These are phyloP conservation scores for Periophthalmus magnuspinnatus DNA, from an alignment of 2,797 vertebrate genomes.

Conservation along the genomic window DNA sequence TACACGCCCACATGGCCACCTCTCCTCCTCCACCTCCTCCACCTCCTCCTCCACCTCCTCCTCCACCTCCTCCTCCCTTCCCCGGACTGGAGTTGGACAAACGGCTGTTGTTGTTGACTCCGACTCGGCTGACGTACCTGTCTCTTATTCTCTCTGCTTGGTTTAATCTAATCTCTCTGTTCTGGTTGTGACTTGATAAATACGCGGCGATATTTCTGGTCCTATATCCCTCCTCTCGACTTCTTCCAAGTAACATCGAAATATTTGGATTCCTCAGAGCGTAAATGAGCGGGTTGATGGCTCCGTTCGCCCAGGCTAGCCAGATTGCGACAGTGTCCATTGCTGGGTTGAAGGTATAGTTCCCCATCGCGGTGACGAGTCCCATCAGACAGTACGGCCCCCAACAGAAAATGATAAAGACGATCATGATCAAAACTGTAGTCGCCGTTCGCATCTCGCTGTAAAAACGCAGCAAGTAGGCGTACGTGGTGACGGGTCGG, in stretches of 20 bases:
- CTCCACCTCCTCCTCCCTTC: conserved; percentile 58
- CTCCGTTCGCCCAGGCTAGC: conserved; percentile 94
- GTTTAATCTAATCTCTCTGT: conserved; percentile 56
- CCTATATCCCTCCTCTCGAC: conserved; percentile 90
- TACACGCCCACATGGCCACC: conserved; percentile 90
- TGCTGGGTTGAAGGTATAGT: conserved; percentile 82
- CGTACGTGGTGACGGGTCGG: conserved; percentile 85
- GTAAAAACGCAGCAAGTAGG: conserved; percentile 86
- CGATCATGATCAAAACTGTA: conserved; percentile 92
- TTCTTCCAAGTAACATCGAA: conserved; percentile 85
- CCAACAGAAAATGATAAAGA: conserved; percentile 92
- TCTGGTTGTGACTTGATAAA: conserved; percentile 74
- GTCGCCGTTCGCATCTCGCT: conserved; percentile 93
- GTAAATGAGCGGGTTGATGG: conserved; percentile 94
- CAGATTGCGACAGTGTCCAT: conserved; percentile 88
- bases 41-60: conserved; percentile 65
- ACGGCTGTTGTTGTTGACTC: conserved; percentile 67
- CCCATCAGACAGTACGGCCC: conserved; percentile 92
- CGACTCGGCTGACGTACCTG: conserved; percentile 67
- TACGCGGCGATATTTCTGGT: conserved; percentile 84
- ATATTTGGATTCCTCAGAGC: conserved; percentile 92
- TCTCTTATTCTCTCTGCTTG: conserved; percentile 68
- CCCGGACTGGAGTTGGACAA: conserved; percentile 79
- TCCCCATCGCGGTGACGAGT: conserved; percentile 79
- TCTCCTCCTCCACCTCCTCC: conserved; percentile 70